Base-by-base conservation (phyloP, 2,888 invertebrate species). In the Phorcus lineatus region DNA sequence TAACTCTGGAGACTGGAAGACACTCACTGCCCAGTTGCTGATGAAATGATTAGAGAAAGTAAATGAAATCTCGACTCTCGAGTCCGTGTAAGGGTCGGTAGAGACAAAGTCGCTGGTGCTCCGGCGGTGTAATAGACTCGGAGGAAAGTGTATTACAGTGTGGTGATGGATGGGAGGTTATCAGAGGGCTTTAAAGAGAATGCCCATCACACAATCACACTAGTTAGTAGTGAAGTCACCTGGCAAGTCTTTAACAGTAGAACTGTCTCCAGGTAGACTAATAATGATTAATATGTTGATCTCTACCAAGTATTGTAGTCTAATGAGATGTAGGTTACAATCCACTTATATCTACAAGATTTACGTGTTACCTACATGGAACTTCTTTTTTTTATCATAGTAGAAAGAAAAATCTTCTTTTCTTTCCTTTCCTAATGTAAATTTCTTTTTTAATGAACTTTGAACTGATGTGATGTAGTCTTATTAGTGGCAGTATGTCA, bases 121-220 rank as follows among this genome's bases (percentile, higher is more conserved):
- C 70, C n/a, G 28, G 70, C 36, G 70, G 36, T 70, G 36, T 70
- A 70, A 70, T 70, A 70, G 70, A 70, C 70, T 40, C 19, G 36
- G 0, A 70, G 70, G 36, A 70, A 70, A 70, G 36, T 70, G 70
- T 36, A 70, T 36, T 70, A 70, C 28, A 70, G 70, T 16, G 36
- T 36, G 36, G 28, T 70, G 70, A 70, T 70, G 36, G 70, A 70
- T 70, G 70, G 70, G 36, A 40, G n/a, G 9, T 40, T 70, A 36
- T 70, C 40, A 70, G 28, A 70, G 70, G 11, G 70, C 4, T 36
- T 70, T 70, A 36, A 70, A 70, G 70, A 70, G 70, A 70, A 70
- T 70, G 70, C 36, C 70, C n/a, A 70, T 70, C 70, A 70, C 70
- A 70, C 70, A 70, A 36, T 70, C 70, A 70, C 40, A 70, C 40